phyloP scores from a whole-genome alignment of 2,888 invertebrate genomes.

The Ellobium chinense region DNA sequence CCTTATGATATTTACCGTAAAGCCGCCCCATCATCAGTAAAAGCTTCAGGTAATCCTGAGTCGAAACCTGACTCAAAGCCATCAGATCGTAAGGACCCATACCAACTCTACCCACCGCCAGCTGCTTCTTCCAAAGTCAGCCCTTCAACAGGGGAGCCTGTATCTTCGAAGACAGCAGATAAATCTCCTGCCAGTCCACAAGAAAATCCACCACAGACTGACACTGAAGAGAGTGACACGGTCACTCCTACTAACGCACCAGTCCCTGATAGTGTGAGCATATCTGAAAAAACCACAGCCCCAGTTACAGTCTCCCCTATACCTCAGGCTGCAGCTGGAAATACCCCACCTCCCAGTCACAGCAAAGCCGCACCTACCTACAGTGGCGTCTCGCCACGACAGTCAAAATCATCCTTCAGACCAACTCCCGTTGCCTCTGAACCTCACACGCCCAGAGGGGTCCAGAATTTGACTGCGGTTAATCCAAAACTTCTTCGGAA shows the following conservation, averaged over 20 bases:
- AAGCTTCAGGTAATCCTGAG: no score
- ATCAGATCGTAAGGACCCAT: no score
- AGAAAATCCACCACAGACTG: background rate
- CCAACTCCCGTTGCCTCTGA: background rate
- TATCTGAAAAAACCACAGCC: background rate
- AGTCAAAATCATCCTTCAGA: background rate
- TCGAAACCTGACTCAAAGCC: no score
- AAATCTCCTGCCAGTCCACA: background rate
- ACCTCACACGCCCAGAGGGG: background rate
- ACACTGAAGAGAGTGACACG: background rate
- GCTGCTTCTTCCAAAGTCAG: no score
- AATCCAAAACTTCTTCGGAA: slow-evolving; percentile 8
- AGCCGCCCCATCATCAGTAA: no score
- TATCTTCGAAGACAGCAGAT: background rate
- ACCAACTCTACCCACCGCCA: no score
- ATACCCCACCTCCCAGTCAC: background rate
- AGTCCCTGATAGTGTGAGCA: background rate
- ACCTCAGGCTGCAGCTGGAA: background rate
- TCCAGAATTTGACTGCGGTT: background rate
- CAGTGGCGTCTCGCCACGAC: background rate
- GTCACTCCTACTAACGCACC: background rate
- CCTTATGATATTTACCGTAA: no score
- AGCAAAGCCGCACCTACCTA: background rate
- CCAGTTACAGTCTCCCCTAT: background rate
- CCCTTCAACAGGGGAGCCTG: no score